Evolutionary conservation across 2,888 invertebrate genomes (phyloP).

Genomic region (Cactoblastis cactorum): DNA sequence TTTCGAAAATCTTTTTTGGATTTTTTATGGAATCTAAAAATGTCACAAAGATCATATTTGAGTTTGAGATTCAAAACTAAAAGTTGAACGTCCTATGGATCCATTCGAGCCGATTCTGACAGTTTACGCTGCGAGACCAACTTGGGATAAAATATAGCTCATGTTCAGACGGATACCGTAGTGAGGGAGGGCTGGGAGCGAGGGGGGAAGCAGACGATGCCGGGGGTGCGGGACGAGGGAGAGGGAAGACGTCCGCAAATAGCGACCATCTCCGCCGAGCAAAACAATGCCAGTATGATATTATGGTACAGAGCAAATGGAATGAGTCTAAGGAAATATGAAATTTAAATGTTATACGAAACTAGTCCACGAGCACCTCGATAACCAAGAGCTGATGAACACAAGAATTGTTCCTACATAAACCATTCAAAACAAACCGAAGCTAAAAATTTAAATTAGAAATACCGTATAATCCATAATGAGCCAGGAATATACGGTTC

Average conservation of each 20-base stretch:
- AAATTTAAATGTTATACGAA: constrained; percentile 17
- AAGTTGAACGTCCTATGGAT: constrained; percentile 72
- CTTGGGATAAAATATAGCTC: constrained; percentile 76
- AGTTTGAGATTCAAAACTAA: constrained; percentile 46
- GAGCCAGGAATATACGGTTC: constrained; percentile 45
- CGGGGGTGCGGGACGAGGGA: constrained; percentile 23
- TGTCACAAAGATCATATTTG: neutral
- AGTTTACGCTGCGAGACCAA: constrained; percentile 72
- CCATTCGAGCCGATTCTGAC: constrained; percentile 67
- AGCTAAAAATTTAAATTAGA: too few species aligned
- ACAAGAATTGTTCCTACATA: neutral
- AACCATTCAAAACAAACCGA: neutral
- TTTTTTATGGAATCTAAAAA: neutral
- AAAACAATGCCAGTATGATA: constrained; percentile 76
- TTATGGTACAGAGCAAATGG: constrained; percentile 56
- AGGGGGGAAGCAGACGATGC: constrained; percentile 27
- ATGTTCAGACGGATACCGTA: constrained; percentile 70
- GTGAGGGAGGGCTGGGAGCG: constrained; percentile 35
- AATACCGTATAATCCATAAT: constrained; percentile 29
- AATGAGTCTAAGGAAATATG: constrained; percentile 35
- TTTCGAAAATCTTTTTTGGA: neutral
- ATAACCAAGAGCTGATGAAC: neutral
- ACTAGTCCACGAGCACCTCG: neutral
- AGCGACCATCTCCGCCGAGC: constrained; percentile 69
- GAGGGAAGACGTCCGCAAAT: constrained; percentile 67